Base-by-base conservation (phyloP, 2,113 vertebrate genomes). In the rabbit (Oryctolagus cuniculus) region DNA sequence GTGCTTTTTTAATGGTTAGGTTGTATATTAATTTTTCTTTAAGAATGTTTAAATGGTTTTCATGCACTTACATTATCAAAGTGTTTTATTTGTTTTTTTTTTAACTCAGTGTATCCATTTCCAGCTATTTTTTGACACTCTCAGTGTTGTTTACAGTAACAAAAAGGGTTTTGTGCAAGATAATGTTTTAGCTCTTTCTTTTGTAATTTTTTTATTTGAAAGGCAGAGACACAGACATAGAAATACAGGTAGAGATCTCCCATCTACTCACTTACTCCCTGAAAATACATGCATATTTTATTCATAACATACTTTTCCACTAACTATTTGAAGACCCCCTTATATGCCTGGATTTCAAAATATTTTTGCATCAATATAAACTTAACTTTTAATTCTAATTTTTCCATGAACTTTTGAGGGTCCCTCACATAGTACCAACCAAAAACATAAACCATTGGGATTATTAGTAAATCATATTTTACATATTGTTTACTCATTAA, bases 1-100 rank as follows among this genome's bases (percentile, higher is more conserved):
- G 49, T 67, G 36, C 44, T 77, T 53, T 82, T 75, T 89, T 64
- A 94, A 19, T 44, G 7, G 22, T 51, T 49, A 36, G 44, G 61
- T 83, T 29, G 34, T 44, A 34, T 77, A 61, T 84, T 73, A 10
- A 55, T 87, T 58, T 49, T 83, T 11, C 63, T 89, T 16, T 89
- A 34, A 67, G 64, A n/a, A 34, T 89, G 24, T 73, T 87, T 80
- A 87, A 74, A 73, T 88, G 55, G 25, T 25, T 77, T 88, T 84
- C 51, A 77, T 84, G 49, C 15, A 89, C 49, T 27, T 77, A 69
- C 61, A 69, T 44, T 69, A 61, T 31, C 15, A 22, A 69, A 49
- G 6, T 80, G 80, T 58, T 22, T 81, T 11, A 29, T 93, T 72
- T 38, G 38, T 38, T 77, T 73, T 58, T 11, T 51, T 49, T 69